A percentile compares a stretch with the other conserved stretches of the same genome.
phyloP scores from a whole-genome alignment of 1,140 invertebrate species.

The Oscheius sp. region DNA sequence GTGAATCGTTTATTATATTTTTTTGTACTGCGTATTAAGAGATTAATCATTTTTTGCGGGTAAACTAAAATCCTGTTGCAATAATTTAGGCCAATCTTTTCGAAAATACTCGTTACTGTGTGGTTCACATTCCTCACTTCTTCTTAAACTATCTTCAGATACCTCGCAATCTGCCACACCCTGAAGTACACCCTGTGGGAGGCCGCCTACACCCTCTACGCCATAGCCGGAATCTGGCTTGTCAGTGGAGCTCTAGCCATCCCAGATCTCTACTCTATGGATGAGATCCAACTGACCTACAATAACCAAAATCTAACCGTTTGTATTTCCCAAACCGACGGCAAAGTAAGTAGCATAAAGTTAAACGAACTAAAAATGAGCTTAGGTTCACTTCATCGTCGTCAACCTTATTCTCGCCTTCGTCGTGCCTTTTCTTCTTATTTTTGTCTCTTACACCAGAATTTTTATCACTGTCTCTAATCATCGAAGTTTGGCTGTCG shows the following conservation, averaged over 20 bases:
- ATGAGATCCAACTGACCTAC: conserved; percentile 5
- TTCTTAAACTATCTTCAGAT: too few relatives aligned
- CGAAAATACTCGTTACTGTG: too few relatives aligned
- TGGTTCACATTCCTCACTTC: too few relatives aligned
- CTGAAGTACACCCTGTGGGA: conserved; percentile 48
- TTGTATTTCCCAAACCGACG: conserved; percentile 51
- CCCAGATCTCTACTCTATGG: conserved; percentile 3
- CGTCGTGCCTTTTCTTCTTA: conserved; percentile 51
- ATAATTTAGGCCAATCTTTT: neutral
- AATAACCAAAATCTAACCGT: conserved; percentile 19
- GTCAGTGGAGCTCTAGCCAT: conserved; percentile 36
- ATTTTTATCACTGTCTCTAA: conserved; percentile 55
- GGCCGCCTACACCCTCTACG: conserved; percentile 43
- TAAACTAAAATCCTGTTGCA: neutral
- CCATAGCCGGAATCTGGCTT: conserved; percentile 53
- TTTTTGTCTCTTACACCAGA: conserved; percentile 49
- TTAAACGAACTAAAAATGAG: too few relatives aligned
- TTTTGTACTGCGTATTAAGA: neutral
- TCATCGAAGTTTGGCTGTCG: conserved; percentile 68
- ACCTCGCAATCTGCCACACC: conserved; percentile 58
- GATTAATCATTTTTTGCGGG: neutral
- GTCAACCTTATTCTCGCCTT: conserved; percentile 58
- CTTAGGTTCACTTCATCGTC: conserved; percentile 51
- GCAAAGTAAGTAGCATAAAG: too few relatives aligned
- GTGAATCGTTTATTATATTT: neutral